A percentile compares a stretch with the other conserved stretches of the same genome.
These are phyloP conservation scores for Acanthisitta chloris DNA, from an alignment of 2,113 vertebrate species.

Conservation along the genomic window DNA sequence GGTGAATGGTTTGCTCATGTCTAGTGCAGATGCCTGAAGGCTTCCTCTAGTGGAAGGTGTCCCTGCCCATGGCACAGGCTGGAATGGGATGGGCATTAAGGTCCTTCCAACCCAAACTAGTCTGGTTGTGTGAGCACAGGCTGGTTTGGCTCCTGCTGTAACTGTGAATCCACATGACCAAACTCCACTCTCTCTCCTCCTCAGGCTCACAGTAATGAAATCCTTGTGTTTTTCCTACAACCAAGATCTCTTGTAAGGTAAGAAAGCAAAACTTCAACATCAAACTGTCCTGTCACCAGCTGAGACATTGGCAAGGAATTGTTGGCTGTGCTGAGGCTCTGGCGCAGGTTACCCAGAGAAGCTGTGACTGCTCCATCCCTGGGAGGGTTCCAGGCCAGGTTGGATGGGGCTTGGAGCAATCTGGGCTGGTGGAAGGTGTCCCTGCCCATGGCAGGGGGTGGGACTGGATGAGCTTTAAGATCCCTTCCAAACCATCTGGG, in stretches of 20 bases:
- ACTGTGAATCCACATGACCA: not conserved
- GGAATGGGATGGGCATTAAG: not conserved
- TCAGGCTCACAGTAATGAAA: slow-evolving; percentile 93
- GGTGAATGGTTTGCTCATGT: not conserved
- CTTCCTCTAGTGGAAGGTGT: not conserved
- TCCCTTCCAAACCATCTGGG: not conserved
- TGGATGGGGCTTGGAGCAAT: accelerated
- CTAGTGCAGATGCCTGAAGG: not conserved
- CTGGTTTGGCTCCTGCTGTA: not conserved
- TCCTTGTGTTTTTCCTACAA: slow-evolving; percentile 90
- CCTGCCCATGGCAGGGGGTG: not conserved
- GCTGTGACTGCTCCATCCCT: not conserved
- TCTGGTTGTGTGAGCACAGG: not conserved
- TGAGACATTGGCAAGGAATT: not conserved
- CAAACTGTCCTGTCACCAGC: accelerated
- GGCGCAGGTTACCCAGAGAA: not conserved
- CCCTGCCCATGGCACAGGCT: not conserved
- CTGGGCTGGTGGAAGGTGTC: not conserved
- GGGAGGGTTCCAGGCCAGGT: accelerated
- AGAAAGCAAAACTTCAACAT: not conserved
- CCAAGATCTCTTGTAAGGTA: slow-evolving; percentile 91
- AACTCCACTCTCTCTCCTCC: not conserved
- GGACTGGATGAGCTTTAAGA: accelerated
- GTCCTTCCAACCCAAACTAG: not conserved
- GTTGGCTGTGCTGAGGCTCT: not conserved